A percentile compares a stretch with the other conserved stretches of the same genome.
These are phyloP conservation scores for Eupithecia vulgata DNA, from an alignment of 2,888 invertebrate genomes.

Conservation along the genomic window DNA sequence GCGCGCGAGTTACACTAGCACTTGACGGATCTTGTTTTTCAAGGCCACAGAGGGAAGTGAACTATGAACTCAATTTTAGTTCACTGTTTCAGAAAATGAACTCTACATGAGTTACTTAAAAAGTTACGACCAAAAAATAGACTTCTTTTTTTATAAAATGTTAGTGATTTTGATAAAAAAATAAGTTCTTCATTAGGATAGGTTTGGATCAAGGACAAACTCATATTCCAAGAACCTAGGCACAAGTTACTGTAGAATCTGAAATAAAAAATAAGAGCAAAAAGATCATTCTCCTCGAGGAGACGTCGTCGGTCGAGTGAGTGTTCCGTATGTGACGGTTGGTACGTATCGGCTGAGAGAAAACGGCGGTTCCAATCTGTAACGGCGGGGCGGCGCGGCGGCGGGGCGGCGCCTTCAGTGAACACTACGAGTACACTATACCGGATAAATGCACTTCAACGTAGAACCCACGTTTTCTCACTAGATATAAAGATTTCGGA, in stretches of 20 bases:
- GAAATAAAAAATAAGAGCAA: not conserved
- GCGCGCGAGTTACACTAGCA: no score
- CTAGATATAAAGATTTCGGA: not conserved
- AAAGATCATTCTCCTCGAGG: not conserved
- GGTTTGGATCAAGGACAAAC: no score
- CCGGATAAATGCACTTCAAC: not conserved
- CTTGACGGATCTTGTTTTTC: no score
- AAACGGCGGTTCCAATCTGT: not conserved
- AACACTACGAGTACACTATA: slow-evolving; percentile 10
- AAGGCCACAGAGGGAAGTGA: no score
- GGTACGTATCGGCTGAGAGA: not conserved
- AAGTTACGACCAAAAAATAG: no score
- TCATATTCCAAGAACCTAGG: not conserved
- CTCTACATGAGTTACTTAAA: no score
- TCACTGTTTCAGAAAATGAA: no score
- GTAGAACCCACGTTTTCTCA: not conserved
- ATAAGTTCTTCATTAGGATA: no score
- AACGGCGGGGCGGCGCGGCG: not conserved
- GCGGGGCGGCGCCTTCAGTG: not conserved
- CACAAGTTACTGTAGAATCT: not conserved
- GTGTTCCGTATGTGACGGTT: not conserved
- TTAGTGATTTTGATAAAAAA: no score
- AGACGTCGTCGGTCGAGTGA: not conserved
- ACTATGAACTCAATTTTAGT: no score
- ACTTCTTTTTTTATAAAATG: no score